Evolutionary conservation across 2,797 vertebrate genomes (phyloP), one percentile per base, ranked within the genome.

Genomic region (Amblyraja radiata): DNA sequence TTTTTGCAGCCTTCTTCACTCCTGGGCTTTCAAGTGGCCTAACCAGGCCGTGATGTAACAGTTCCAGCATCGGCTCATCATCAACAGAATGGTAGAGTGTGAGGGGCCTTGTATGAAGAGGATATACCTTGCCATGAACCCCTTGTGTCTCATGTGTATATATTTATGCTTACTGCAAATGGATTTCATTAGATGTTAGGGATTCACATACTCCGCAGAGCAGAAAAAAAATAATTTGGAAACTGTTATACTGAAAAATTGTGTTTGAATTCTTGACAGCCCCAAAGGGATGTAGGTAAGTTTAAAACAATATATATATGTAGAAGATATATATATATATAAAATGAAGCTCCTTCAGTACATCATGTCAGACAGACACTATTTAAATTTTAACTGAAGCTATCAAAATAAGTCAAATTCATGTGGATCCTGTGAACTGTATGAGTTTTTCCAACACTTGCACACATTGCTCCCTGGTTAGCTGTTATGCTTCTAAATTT

Each of bases 321-420:
- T 65, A 25, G 21, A 65, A 32, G 46, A 46, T 46, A 54, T 73
- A 21, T 73, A 73, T 73, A 73, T 73, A 65, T 88, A 88, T 65
- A 25, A 32, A 65, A 32, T 68, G n/a, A 88, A 68, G 14, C n/a
- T 65, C n/a, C 21, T 68, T 68, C 63, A 88, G n/a, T 32, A 68
- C 84, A 88, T 36, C n/a, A 23, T 14, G n/a, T n/a, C n/a, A 36
- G 84, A 21, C 84, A 88, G n/a, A 65, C 21, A 14, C 61, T 65
- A 88, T 7, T 88, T 88, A 88, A 32, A 65, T 88, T 88, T 88
- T 36, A 88, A 88, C n/a, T 88, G 6, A 8, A 65, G n/a, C 61
- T 36, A 65, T 32, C n/a, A 65, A 88, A 88, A 68, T 32, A 36
- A 88, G 61, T n/a, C 61, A 36, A 28, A 65, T 36, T 68, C n/a